Evolutionary conservation across 2,113 vertebrate genomes (phyloP).

Genomic region (Lagopus leucura): DNA sequence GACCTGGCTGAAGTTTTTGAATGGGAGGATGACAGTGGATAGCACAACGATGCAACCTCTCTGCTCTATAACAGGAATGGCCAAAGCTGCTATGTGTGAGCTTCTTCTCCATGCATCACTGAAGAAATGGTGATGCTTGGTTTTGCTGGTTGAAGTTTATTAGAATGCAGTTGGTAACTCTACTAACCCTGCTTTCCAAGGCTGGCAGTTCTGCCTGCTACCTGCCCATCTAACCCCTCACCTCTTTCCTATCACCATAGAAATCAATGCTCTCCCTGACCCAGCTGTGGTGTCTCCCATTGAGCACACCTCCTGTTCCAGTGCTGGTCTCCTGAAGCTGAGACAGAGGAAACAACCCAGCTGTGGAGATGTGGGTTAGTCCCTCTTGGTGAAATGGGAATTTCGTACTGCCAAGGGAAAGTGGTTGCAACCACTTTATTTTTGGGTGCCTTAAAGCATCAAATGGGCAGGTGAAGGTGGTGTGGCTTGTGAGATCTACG

Average conservation of each 20-base stretch:
- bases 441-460: neutral
- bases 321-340: neutral
- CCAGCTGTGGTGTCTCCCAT: fast-evolving
- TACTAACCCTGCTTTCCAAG: neutral
- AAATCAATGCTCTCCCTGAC: neutral
- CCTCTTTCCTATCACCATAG: neutral
- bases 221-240: neutral
- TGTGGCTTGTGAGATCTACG: neutral
- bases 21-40: neutral
- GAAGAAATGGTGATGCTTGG: neutral
- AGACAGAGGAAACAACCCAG: neutral
- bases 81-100: neutral
- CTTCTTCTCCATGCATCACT: neutral
- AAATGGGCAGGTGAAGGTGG: neutral
- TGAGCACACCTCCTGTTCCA: neutral
- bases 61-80: neutral
- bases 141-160: neutral
- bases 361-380: fast-evolving
- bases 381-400: neutral
- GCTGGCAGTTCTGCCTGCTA: neutral
- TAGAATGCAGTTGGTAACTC: too few relatives aligned
- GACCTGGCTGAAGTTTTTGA: neutral
- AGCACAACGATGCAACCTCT: too few relatives aligned
- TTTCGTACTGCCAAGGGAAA: neutral
- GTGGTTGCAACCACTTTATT: neutral